Evolutionary conservation across 2,888 invertebrate genomes (phyloP).

Genomic region (Lypha dubia): DNA sequence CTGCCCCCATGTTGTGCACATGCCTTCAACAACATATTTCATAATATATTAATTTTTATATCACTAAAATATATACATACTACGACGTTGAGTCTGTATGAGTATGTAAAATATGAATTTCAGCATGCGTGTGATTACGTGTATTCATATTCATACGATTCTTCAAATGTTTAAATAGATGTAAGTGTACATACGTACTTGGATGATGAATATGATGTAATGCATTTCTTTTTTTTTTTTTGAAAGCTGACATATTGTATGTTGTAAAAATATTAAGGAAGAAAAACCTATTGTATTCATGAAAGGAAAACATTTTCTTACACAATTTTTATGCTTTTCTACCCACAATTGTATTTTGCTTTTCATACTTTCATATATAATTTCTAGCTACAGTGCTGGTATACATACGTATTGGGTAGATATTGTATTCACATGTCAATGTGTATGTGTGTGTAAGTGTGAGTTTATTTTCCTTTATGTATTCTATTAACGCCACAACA

Average conservation of each 20-base stretch:
- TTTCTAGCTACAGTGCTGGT: slow-evolving; percentile 13
- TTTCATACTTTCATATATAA: neutral
- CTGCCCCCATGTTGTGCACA: slow-evolving; percentile 16
- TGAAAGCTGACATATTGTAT: slow-evolving; percentile 55
- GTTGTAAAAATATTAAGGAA: slow-evolving; percentile 40
- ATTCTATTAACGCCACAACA: neutral
- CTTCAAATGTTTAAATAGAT: neutral
- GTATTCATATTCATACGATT: neutral
- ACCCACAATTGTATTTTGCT: slow-evolving; percentile 23
- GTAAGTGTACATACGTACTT: neutral
- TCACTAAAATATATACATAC: neutral
- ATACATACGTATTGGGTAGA: too few relatives aligned
- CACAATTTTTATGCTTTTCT: slow-evolving; percentile 6
- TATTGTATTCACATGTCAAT: too few relatives aligned
- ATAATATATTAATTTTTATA: slow-evolving; percentile 26
- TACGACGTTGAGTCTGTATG: too few relatives aligned
- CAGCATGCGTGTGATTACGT: slow-evolving; percentile 8
- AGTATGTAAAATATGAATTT: slow-evolving; percentile 10
- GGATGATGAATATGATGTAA: slow-evolving; percentile 58
- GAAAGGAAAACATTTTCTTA: slow-evolving; percentile 45
- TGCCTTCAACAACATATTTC: slow-evolving; percentile 29
- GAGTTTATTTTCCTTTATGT: neutral
- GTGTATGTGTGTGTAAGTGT: neutral
- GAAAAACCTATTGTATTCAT: slow-evolving; percentile 1
- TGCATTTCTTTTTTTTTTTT: slow-evolving; percentile 60